Evolutionary conservation across 2,113 vertebrate genomes (phyloP), one percentile per base, ranked within the genome.

Genomic region (Oncorhynchus keta): DNA sequence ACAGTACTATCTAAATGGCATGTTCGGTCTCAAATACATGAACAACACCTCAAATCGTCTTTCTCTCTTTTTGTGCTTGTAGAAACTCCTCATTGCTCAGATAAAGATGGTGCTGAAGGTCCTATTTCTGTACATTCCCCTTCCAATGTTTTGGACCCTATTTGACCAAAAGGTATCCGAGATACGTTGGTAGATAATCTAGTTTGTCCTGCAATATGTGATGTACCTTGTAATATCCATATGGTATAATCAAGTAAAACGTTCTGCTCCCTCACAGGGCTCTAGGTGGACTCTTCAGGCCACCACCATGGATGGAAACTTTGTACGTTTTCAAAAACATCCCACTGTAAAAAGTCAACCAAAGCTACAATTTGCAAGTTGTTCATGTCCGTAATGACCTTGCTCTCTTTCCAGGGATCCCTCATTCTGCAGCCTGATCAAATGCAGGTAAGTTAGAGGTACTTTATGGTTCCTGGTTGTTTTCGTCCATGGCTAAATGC

Each of bases 91-190:
- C 67, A 97, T 99, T 83, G 81, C 90, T 72, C 96, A 99, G 79
- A 93, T 93, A 49, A 99, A 99, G 93, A 97, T 98, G 96, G 96
- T 96, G 12, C 59, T 96, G 73, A 97, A 83, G 82, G 98, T 99
- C 48, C 85, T 99, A 68, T 96, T 99, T 85, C 93, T 99, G 68
- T 99, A 96, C 64, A 95, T 97, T 18, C 97, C 98, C 1, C 95
- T 99, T 1, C 97, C 97, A 0, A 97, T 99, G 98, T 99, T 99
- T 91, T 99, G 98, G 98, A 96, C 96, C 0, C 85, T 99, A 20
- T 99, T 97, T 88, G 96, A 99, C 87, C 98, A 99, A 81, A 98
- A 99, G 96, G 98, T 99, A 95, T 89, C 13, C 14, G 55, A 20
- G 22, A 32, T 24, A 16, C 13, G 24, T 67, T 24, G 24, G 26